phyloP scores from a whole-genome alignment of 2,113 vertebrate genomes.

The Hypomesus transpacificus region DNA sequence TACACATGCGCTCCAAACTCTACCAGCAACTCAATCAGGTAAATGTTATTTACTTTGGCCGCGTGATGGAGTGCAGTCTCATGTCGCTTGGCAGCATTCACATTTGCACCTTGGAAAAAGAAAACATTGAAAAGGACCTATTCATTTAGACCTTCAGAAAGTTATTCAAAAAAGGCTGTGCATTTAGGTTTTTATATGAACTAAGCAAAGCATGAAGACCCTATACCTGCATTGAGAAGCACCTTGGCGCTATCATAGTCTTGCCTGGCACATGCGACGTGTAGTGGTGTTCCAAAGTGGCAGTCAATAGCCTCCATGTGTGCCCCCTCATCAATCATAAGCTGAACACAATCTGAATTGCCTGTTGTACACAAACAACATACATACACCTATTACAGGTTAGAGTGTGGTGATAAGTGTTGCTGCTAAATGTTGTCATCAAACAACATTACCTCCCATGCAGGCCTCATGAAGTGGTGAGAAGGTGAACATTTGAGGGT shows the following conservation, averaged over 20 bases:
- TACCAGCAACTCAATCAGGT: slow-evolving; percentile 82
- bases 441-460: slow-evolving; percentile 75
- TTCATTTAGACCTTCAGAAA: background rate
- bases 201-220: background rate
- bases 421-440: background rate
- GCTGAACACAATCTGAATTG: slow-evolving; percentile 76
- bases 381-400: background rate
- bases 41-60: slow-evolving; percentile 72
- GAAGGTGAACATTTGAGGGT: slow-evolving; percentile 78
- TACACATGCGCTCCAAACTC: slow-evolving; percentile 85
- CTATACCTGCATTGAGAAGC: slow-evolving; percentile 82
- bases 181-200: too few species aligned
- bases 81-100: slow-evolving; percentile 85
- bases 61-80: slow-evolving; percentile 88
- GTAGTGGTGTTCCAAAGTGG: slow-evolving; percentile 86
- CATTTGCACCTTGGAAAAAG: slow-evolving; percentile 76
- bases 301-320: slow-evolving; percentile 85
- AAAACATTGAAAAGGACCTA: background rate
- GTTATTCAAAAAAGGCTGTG: background rate
- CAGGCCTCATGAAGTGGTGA: slow-evolving; percentile 92
- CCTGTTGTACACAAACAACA: slow-evolving; percentile 59
- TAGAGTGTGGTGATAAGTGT: background rate
- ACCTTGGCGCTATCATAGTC: slow-evolving; percentile 80
- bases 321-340: slow-evolving; percentile 81
- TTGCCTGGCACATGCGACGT: slow-evolving; percentile 82